These are phyloP conservation scores for Acromyrmex echinatior DNA, from an alignment of 1,140 invertebrate genomes.

Conservation along the genomic window DNA sequence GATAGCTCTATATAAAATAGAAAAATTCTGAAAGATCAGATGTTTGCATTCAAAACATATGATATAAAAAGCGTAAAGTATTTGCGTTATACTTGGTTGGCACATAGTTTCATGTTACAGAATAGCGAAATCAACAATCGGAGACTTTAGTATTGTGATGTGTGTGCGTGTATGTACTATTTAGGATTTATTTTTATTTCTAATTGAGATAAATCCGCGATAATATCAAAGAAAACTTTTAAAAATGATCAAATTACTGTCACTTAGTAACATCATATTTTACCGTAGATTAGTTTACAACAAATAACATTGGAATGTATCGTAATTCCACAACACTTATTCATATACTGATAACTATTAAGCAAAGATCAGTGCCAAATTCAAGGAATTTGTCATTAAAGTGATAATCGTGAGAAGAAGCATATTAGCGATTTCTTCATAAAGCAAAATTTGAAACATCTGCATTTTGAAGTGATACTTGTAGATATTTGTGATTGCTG, in stretches of 20 bases:
- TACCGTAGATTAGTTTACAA: background rate
- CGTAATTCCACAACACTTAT: background rate
- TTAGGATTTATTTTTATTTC: background rate
- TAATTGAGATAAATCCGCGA: background rate
- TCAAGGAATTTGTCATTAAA: background rate
- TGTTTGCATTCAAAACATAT: background rate
- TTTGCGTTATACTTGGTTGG: background rate
- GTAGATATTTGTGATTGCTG: background rate
- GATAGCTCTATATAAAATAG: background rate
- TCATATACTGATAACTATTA: background rate
- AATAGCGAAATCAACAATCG: conserved; percentile 6
- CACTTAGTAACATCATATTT: background rate
- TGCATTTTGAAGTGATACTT: background rate
- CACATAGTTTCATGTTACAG: background rate
- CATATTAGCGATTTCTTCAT: background rate
- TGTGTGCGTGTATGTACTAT: too few species aligned
- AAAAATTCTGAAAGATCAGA: background rate
- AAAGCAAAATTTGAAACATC: background rate
- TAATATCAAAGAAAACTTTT: background rate
- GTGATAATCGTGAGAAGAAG: background rate
- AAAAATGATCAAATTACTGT: background rate
- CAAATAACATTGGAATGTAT: background rate
- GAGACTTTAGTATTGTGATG: background rate
- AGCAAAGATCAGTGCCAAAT: background rate
- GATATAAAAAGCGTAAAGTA: background rate